phyloP scores from a whole-genome alignment of 1,140 invertebrate species.

The Cotesia chilonis region DNA sequence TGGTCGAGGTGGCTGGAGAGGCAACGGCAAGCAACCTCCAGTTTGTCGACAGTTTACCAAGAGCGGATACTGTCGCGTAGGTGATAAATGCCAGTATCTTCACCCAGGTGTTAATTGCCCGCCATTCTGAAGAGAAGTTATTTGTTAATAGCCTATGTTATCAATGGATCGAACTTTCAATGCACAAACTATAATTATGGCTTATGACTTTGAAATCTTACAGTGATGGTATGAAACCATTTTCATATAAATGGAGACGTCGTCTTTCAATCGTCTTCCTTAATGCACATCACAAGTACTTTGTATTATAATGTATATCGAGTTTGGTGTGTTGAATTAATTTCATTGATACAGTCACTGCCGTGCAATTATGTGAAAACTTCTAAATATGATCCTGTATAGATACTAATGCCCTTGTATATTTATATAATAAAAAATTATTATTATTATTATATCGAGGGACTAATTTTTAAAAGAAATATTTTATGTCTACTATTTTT shows the following conservation, averaged over 20 bases:
- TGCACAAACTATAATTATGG: not conserved
- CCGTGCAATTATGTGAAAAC: constrained; percentile 20
- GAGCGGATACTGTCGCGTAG: constrained; percentile 78
- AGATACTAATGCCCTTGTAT: too few species aligned
- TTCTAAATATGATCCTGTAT: not conserved
- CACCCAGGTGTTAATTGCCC: constrained; percentile 77
- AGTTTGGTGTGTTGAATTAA: not conserved
- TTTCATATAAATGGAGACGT: not conserved
- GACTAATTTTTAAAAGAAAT: too few species aligned
- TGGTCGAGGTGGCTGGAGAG: constrained; percentile 60
- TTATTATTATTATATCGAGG: too few species aligned
- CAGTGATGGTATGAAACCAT: constrained; percentile 31
- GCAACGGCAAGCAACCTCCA: constrained; percentile 63
- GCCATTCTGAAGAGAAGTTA: constrained; percentile 53
- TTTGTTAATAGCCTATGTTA: not conserved
- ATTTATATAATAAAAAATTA: too few species aligned
- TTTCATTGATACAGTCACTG: constrained; percentile 1
- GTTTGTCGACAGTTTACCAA: constrained; percentile 81
- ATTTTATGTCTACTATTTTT: too few species aligned
- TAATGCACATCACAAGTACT: too few species aligned
- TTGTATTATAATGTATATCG: not conserved
- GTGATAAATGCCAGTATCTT: constrained; percentile 79
- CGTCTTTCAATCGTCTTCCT: too few species aligned
- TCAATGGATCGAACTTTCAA: not conserved
- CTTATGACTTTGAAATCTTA: not conserved